Evolutionary conservation across 2,797 vertebrate species (phyloP), one percentile per base, ranked within the genome.

Genomic region (Novumbra hubbsi): DNA sequence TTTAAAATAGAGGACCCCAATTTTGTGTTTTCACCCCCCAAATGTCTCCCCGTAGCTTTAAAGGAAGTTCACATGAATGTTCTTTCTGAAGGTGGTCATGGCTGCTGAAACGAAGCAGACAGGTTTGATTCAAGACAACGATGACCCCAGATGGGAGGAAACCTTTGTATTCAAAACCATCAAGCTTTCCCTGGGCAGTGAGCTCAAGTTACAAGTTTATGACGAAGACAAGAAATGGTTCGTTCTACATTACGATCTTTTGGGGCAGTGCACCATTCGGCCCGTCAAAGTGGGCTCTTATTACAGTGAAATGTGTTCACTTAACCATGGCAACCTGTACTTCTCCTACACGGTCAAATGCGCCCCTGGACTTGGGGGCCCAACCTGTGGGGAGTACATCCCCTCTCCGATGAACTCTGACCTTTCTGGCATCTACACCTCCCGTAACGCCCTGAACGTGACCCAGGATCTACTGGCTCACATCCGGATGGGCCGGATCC

Each of bases 331-430:
- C 32, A 71, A 30, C 52, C 7, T 71, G 32, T 71, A 4, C 70
- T 71, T 21, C 70, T 62, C 70, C 70, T 71, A 71, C 55, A 60
- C 7, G 52, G 30, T 62, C 12, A 6, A 60, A 3, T 71, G 70
- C 15, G 38, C 84, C 16, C 72, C 72, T 14, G 83, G 89, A 30
- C 82, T 93, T 27, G 14, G 45, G 0, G 92, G 91, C 7, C 1
- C 0, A 0, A 71, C 60, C 15, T 93, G 90, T 76, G n/a, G 64
- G 11, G 68, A 88, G 0, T 92, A 92, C 0, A 41, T 55, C 4
- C 80, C 89, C 88, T 93, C 76, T 92, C 92, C 73, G 91, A 73
- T 73, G 63, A 28, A 14, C 27, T 24, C 63, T 32, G 72, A 73
- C 63, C 62, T 52, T 12, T 19, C 45, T 28, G 63, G 30, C 72